A percentile compares a stretch with the other conserved stretches of the same genome.
phyloP scores from a whole-genome alignment of 2,113 vertebrate genomes.

The Speoplatyrhinus poulsoni region DNA sequence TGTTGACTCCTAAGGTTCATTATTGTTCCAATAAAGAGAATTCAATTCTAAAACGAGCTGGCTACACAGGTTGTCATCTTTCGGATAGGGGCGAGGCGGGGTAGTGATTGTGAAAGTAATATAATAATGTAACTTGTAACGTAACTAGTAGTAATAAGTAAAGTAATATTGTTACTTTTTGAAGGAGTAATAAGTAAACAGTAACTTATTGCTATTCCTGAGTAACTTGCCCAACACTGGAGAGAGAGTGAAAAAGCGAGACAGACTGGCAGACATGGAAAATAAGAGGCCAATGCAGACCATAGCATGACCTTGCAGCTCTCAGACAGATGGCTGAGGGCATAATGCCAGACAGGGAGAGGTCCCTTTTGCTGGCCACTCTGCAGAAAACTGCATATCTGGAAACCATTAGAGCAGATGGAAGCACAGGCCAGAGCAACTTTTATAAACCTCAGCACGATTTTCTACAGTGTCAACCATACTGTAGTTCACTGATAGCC shows the following conservation, averaged over 20 bases:
- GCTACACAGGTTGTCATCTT: too few relatives aligned
- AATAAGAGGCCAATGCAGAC: constrained; percentile 25
- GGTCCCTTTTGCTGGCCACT: constrained; percentile 52
- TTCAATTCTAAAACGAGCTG: too few relatives aligned
- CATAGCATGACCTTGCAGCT: constrained; percentile 61
- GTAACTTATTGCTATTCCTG: too few relatives aligned
- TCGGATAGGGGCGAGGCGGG: too few relatives aligned
- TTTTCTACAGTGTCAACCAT: constrained; percentile 23
- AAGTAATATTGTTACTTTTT: too few relatives aligned
- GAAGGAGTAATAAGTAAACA: too few relatives aligned
- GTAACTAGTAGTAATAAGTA: too few relatives aligned
- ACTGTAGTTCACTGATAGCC: constrained; percentile 14
- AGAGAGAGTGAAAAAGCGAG: constrained; percentile 22
- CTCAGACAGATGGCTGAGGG: constrained; percentile 50
- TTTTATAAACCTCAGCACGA: constrained; percentile 33
- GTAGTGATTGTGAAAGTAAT: too few relatives aligned
- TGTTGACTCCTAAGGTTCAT: too few relatives aligned
- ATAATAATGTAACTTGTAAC: too few relatives aligned
- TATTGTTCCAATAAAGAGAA: too few relatives aligned
- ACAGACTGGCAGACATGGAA: constrained; percentile 10
- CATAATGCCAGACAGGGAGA: constrained; percentile 65
- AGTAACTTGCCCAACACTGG: neutral
- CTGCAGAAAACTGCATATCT: constrained; percentile 64
- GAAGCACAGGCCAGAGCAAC: constrained; percentile 33
- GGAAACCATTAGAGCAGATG: constrained; percentile 68